Evolutionary conservation across 2,113 vertebrate genomes (phyloP), one percentile per base, ranked within the genome.

Genomic region (Tyrannus savana): DNA sequence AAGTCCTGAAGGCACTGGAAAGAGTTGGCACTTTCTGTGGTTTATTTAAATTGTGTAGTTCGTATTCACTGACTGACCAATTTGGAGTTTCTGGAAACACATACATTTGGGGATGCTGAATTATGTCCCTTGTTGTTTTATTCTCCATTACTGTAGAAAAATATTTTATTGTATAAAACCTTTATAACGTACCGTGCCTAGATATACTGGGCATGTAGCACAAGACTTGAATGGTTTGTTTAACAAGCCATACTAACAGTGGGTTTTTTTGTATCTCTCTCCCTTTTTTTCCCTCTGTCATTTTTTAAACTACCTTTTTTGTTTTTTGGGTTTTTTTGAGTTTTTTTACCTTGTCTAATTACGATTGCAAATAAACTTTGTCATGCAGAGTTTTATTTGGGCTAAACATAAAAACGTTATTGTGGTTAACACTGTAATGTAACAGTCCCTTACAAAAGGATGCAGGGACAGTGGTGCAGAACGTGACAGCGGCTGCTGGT

Each of bases 401-500:
- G 72, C 87, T 93, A 84, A 94, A 84, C 88, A 94, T 73, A 90
- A 92, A 95, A 94, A 86, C 80, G 50, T 93, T 91, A 91, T 93
- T 96, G 92, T 96, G 86, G 85, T 92, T 90, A 89, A 90, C 87
- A 52, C 85, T 92, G 93, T 94, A 96, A 89, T 60, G 85, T 68
- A 95, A 87, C 77, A 76, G 90, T 92, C 92, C 90, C 78, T 95
- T 87, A 96, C 93, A 96, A 96, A 96, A 89, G 93, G 89, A 96
- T 95, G 91, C 89, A 90, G 88, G 96, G 95, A 95, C 94, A 96
- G 96, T 96, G 97, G 96, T 94, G 82, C 73, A 90, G 87, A 92
- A 91, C 69, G 94, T 95, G 92, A 92, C 92, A 96, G 91, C 92
- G 95, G 94, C 98, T 87, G 98, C 98, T 98, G 98, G 98, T 97